Base-by-base conservation (phyloP, 2,888 invertebrate genomes). In the Clostera curtula region DNA sequence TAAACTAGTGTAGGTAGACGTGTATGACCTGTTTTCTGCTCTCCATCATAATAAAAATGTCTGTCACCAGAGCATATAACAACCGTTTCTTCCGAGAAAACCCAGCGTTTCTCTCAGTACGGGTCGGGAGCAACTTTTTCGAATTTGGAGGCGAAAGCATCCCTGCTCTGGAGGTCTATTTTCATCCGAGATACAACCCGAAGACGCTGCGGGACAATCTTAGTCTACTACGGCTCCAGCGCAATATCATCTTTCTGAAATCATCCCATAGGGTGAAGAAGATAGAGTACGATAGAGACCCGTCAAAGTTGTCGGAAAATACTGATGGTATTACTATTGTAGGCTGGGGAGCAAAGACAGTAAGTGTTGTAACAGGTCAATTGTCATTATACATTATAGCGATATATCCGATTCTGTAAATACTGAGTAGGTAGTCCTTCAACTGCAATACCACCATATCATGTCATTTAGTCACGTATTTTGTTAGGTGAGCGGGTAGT, bases 11-110 rank as follows among this genome's bases (percentile, higher is more conserved):
- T n/a, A n/a, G n/a, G n/a, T n/a, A n/a, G n/a, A n/a, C n/a, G n/a
- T n/a, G n/a, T n/a, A n/a, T n/a, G n/a, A n/a, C n/a, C n/a, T n/a
- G n/a, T n/a, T n/a, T n/a, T n/a, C n/a, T n/a, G n/a, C n/a, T n/a
- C n/a, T n/a, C n/a, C n/a, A n/a, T n/a, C n/a, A n/a, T n/a, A 15
- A 15, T 5, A 5, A 6, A 15, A 15, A 15, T 15, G 4, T 5
- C 4, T 8, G 35, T 5, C 36, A 31, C 3, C 35, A 79, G 79
- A 21, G 74, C 72, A 1, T 71, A 65, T 58, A 80, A 79, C 44
- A 80, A 79, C 28, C 63, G 75, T 1, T 69, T 76, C 36, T 77
- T 61, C 36, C 65, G 76, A 0, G 77, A 79, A 33, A 79, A 79
- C 27, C 77, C 79, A 1, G 53, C 65, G 0, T 75, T 74, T 20